Percentiles rank a stretch among this genome's conserved stretches.
phyloP scores from a whole-genome alignment of 2,888 invertebrate species.

The Sinodicranocentrus sp. region DNA sequence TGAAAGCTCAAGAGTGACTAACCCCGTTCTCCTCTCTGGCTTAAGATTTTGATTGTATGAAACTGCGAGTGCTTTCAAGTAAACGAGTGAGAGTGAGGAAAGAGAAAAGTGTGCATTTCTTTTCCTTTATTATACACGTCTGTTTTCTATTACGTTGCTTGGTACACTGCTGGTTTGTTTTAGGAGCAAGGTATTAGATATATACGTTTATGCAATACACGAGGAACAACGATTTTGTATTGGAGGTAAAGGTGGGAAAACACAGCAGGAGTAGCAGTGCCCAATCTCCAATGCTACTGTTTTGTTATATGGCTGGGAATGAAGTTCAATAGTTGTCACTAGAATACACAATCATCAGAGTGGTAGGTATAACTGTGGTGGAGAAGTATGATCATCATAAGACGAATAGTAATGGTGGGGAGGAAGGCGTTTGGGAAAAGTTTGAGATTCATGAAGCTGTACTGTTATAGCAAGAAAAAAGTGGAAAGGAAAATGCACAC shows the following conservation, averaged over 20 bases:
- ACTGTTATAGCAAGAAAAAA: constrained; percentile 1
- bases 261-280: too few relatives aligned
- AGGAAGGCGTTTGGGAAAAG: constrained; percentile 48
- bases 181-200: constrained; percentile 28
- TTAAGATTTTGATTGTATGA: constrained; percentile 59
- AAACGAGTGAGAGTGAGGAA: constrained; percentile 1
- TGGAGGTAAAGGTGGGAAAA: constrained; percentile 32
- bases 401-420: constrained; percentile 4
- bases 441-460: constrained; percentile 56
- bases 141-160: constrained; percentile 29
- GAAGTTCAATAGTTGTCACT: constrained; percentile 50
- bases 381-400: constrained; percentile 28
- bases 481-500: constrained; percentile 30
- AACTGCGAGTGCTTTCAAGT: neutral
- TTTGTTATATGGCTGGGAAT: constrained; percentile 28
- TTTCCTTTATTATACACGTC: constrained; percentile 31
- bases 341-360: constrained; percentile 25
- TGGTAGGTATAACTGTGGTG: constrained; percentile 31
- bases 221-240: constrained; percentile 16
- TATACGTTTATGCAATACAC: constrained; percentile 1
- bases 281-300: constrained; percentile 20
- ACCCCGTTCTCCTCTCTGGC: constrained; percentile 57
- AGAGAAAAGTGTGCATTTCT: constrained; percentile 35
- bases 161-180: constrained; percentile 29
- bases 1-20: constrained; percentile 68